Percentiles rank a stretch among this genome's conserved stretches.
phyloP scores from a whole-genome alignment of 1,140 invertebrate genomes.

The Drosophila mauritiana region DNA sequence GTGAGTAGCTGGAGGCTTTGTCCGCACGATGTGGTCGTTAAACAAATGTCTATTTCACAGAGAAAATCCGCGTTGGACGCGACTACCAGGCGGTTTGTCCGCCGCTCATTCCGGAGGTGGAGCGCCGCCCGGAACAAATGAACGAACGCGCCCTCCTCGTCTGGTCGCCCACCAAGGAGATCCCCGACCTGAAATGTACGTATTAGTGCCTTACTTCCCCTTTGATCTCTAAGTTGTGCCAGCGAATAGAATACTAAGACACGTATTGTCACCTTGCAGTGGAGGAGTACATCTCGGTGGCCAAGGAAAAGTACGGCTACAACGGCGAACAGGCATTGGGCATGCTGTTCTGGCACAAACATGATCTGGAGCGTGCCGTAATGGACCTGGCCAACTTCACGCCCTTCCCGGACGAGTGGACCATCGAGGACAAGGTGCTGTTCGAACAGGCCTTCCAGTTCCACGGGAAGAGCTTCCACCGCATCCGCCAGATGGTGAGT shows the following conservation, averaged over 20 bases:
- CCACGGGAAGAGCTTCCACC: slow-evolving; percentile 98
- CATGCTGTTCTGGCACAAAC: slow-evolving; percentile 99
- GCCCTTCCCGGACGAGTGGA: slow-evolving; percentile 99
- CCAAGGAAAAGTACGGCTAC: slow-evolving; percentile 99
- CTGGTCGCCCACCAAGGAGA: slow-evolving; percentile 96
- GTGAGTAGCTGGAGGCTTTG: slow-evolving; percentile 30
- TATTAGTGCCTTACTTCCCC: not conserved
- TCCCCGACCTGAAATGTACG: slow-evolving; percentile 93
- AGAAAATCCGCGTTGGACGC: slow-evolving; percentile 96
- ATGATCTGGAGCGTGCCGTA: slow-evolving; percentile 96
- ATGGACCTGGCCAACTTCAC: slow-evolving; percentile 98
- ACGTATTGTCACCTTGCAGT: slow-evolving; percentile 86
- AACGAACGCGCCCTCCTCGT: slow-evolving; percentile 96
- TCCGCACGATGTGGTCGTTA: not conserved
- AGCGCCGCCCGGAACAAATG: slow-evolving; percentile 87
- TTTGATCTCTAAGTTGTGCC: not conserved
- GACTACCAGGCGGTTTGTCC: slow-evolving; percentile 97
- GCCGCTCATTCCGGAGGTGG: slow-evolving; percentile 88
- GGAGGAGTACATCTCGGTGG: slow-evolving; percentile 96
- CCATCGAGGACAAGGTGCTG: slow-evolving; percentile 98
- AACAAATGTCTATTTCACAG: slow-evolving; percentile 67
- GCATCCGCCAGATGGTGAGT: slow-evolving; percentile 97
- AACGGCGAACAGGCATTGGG: slow-evolving; percentile 98
- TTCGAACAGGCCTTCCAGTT: slow-evolving; percentile 99
- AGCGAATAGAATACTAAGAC: not conserved